Evolutionary conservation across 92 coral and sea anemone genomes (phyloP).

Genomic region (Phenganax marumi): DNA sequence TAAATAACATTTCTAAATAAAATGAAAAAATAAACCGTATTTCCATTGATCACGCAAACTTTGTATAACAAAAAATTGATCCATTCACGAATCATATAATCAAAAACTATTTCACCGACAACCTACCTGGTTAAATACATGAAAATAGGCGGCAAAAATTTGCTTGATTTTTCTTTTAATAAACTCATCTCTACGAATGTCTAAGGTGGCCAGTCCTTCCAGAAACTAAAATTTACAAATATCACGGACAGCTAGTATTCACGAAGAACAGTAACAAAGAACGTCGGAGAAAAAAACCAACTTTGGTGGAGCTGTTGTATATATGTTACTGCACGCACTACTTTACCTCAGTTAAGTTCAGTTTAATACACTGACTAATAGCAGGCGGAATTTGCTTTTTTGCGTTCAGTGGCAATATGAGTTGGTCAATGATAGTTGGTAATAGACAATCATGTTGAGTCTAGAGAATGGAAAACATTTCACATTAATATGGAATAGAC

Average conservation of each 20-base stretch:
- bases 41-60: too few relatives aligned
- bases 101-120: background rate
- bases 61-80: background rate
- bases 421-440: constrained; percentile 84
- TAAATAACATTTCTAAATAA: constrained; percentile 58
- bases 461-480: constrained; percentile 43
- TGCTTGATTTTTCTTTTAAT: constrained; percentile 80
- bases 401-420: constrained; percentile 75
- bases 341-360: constrained; percentile 73
- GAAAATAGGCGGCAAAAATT: constrained; percentile 77
- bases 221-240: constrained; percentile 62
- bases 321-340: too few relatives aligned
- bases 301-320: background rate
- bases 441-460: constrained; percentile 82
- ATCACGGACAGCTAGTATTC: background rate
- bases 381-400: constrained; percentile 71
- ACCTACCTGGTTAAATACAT: constrained; percentile 70
- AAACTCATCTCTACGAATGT: constrained; percentile 85
- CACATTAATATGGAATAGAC: background rate
- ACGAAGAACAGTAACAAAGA: background rate
- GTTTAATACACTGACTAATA: constrained; percentile 71
- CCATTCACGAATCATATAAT: background rate
- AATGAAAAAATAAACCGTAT: background rate
- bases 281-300: background rate
- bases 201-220: constrained; percentile 76